These are phyloP conservation scores for Drosophila algonquin DNA, from an alignment of 2,888 invertebrate genomes.

Conservation along the genomic window DNA sequence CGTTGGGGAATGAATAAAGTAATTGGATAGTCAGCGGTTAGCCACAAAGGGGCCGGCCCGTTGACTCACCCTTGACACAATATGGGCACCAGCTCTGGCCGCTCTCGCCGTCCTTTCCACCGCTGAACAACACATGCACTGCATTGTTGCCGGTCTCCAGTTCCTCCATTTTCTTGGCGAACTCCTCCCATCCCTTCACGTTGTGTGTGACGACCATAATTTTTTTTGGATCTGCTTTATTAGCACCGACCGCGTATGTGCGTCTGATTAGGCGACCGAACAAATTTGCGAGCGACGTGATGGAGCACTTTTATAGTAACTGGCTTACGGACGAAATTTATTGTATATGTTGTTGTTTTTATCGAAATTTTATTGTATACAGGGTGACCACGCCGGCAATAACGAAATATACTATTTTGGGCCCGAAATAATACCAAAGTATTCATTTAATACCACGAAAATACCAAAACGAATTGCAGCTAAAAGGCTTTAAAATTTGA, in stretches of 20 bases:
- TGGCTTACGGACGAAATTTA: conserved; percentile 22
- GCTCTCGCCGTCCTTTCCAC: conserved; percentile 83
- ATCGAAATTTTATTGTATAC: too few relatives aligned
- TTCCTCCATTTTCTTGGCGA: conserved; percentile 82
- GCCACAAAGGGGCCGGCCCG: not conserved
- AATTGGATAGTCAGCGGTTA: conserved; percentile 16
- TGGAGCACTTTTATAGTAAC: conserved; percentile 51
- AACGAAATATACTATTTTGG: too few relatives aligned
- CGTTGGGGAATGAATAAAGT: not conserved
- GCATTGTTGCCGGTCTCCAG: conserved; percentile 79
- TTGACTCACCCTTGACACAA: conserved; percentile 90
- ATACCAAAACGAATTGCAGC: too few relatives aligned
- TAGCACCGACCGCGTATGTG: conserved; percentile 45
- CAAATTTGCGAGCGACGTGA: conserved; percentile 55
- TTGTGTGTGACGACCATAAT: conserved; percentile 84
- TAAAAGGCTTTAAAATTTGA: too few relatives aligned
- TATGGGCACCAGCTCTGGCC: conserved; percentile 96
- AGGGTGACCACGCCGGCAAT: too few relatives aligned
- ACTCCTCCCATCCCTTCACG: conserved; percentile 83
- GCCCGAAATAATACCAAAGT: too few relatives aligned
- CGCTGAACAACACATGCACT: conserved; percentile 83
- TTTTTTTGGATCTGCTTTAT: conserved; percentile 40
- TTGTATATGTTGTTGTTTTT: conserved; percentile 11
- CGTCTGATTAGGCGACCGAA: conserved; percentile 60
- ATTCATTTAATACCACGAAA: too few relatives aligned